These are phyloP conservation scores for Nyctereutes procyonoides DNA, from an alignment of 2,113 vertebrate genomes.

Conservation along the genomic window DNA sequence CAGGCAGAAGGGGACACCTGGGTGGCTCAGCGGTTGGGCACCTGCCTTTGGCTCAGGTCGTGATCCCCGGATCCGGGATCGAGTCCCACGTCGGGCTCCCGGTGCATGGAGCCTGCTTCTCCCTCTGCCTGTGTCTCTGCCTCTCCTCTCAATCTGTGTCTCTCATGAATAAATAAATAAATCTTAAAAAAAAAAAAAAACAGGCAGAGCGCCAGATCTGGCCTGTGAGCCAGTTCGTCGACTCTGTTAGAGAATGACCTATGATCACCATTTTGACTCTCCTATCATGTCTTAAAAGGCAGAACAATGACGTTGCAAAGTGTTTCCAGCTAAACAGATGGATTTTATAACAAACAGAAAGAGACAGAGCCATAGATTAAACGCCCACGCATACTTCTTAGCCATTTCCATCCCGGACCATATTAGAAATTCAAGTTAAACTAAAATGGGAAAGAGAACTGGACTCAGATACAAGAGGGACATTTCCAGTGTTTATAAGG, in stretches of 20 bases:
- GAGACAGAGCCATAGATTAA: not conserved
- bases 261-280: conserved; percentile 17
- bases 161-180: too few species aligned
- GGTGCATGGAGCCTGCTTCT: too few species aligned
- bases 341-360: not conserved
- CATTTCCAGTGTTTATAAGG: not conserved
- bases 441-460: not conserved
- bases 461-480: not conserved
- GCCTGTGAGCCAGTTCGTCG: not conserved
- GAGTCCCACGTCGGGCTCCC: too few species aligned
- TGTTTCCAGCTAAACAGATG: not conserved
- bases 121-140: too few species aligned
- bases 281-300: not conserved
- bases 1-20: not conserved
- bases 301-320: not conserved
- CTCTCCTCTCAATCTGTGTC: too few species aligned
- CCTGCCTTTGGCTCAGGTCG: too few species aligned
- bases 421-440: not conserved
- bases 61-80: too few species aligned
- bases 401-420: not conserved
- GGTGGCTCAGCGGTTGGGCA: too few species aligned
- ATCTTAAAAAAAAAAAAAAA: not conserved
- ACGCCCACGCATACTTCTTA: not conserved
- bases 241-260: not conserved
- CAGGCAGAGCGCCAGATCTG: not conserved